Evolutionary conservation across 2,888 invertebrate genomes (phyloP), one percentile per base, ranked within the genome.

Genomic region (Lycaena phlaeas): DNA sequence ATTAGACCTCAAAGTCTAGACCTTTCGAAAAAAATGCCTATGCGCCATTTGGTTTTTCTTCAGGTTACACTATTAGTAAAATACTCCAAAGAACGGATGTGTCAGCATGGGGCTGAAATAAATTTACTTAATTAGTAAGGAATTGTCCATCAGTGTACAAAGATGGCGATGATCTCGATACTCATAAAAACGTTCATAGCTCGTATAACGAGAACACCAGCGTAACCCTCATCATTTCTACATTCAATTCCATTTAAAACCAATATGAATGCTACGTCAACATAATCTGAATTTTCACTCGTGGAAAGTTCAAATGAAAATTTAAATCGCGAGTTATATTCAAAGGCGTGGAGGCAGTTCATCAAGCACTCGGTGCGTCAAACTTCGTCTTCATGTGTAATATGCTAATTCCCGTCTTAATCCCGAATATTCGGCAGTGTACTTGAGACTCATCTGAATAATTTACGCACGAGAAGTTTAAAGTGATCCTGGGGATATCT

Each of bases 391-490:
- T 41, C 11, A 27, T 27, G 26, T 41, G 36, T 43, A 25, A 37
- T 40, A 40, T 40, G 40, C 40, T 40, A 40, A 40, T 40, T 26
- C 25, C 15, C 30, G 40, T 40, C 40, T 40, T 40, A 40, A 40
- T 40, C 31, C 31, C 12, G 30, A 26, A 40, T 31, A 40, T 40
- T 31, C 15, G 40, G 40, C 31, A 15, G 39, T 31, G 39, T 39
- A 40, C 18, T 31, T 31, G 30, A 30, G 17, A 40, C 39, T 31
- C 39, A 11, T 26, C 30, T 26, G 31, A 40, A 39, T 39, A 29
- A 40, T 40, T 40, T 15, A 31, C 39, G 26, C 11, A 30, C 11
- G 39, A 26, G 26, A 31, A 27, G 31, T 27, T 40, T 40, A 25
- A 26, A 31, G 31, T 29, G 5, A 28, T 34, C 17, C 22, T 15